phyloP scores from a whole-genome alignment of 2,113 vertebrate species.

The Spea multiplicata region DNA sequence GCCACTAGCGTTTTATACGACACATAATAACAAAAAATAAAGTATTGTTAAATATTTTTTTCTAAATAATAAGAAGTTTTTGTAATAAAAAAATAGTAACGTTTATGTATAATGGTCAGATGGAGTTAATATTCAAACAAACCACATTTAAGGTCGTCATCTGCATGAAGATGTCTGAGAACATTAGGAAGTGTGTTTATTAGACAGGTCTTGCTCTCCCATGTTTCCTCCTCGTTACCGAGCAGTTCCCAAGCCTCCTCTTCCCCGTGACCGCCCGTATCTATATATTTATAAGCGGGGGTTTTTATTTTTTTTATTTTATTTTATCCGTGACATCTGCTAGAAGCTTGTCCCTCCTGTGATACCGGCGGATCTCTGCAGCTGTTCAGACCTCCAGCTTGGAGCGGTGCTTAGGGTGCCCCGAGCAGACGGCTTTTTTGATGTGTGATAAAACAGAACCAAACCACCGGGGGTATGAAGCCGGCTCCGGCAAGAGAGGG shows the following conservation, averaged over 20 bases:
- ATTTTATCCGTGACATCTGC: slow-evolving; percentile 87
- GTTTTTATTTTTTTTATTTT: slow-evolving; percentile 52
- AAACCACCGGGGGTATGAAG: slow-evolving; percentile 80
- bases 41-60: too few species aligned
- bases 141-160: slow-evolving; percentile 3
- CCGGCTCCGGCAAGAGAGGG: slow-evolving; percentile 49
- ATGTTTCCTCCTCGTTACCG: slow-evolving; percentile 59
- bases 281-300: slow-evolving; percentile 38
- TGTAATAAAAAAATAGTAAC: too few species aligned
- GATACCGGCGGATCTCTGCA: slow-evolving; percentile 79
- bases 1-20: too few species aligned
- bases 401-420: slow-evolving; percentile 65
- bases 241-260: slow-evolving; percentile 65
- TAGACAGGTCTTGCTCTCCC: slow-evolving; percentile 57
- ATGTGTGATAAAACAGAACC: slow-evolving; percentile 98
- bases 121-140: neutral
- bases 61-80: too few species aligned
- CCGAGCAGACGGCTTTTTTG: slow-evolving; percentile 88
- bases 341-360: slow-evolving; percentile 79
- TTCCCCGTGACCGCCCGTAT: slow-evolving; percentile 23
- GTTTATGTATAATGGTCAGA: too few species aligned
- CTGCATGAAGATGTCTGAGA: neutral
- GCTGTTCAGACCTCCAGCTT: slow-evolving; percentile 91
- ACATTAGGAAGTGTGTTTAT: slow-evolving; percentile 45
- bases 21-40: too few species aligned